Conservation (phyloP, 2,888 invertebrate species). For the Fragum whitleyi region DNA sequence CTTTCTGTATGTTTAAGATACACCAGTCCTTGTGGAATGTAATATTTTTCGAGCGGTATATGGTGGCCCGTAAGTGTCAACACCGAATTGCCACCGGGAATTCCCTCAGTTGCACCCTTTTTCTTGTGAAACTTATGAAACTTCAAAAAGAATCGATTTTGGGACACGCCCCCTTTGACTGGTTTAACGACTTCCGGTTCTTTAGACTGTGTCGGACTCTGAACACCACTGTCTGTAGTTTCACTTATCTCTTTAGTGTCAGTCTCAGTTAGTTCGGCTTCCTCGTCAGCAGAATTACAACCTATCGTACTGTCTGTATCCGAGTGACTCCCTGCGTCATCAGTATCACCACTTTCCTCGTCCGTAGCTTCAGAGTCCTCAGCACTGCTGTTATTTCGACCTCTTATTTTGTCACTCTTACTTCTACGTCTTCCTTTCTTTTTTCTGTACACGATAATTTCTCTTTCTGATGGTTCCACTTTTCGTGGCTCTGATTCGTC, state of each 20-base stretch:
- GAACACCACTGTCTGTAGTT: conserved; percentile 37
- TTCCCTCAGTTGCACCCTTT: conserved; percentile 27
- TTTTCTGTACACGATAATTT: conserved; percentile 55
- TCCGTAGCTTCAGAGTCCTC: conserved; percentile 33
- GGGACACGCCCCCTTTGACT: conserved; percentile 49
- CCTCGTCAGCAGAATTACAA: conserved; percentile 21
- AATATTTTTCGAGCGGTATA: conserved; percentile 53
- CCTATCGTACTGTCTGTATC: conserved; percentile 58
- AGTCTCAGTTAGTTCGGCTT: conserved; percentile 19
- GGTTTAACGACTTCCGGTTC: conserved; percentile 39
- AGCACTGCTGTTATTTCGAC: conserved; percentile 9
- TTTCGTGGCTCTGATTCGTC: conserved; percentile 29
- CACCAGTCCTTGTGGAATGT: conserved; percentile 54
- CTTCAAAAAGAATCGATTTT: conserved; percentile 47
- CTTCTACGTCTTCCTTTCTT: conserved; percentile 21
- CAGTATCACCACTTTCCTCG: conserved; percentile 26
- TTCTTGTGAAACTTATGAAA: conserved; percentile 42
- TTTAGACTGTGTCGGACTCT: conserved; percentile 24
- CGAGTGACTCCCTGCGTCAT: conserved; percentile 18
- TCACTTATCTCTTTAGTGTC: conserved; percentile 4
- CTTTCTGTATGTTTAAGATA: conserved; percentile 56
- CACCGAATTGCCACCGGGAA: conserved; percentile 30
- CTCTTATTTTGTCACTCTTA: not conserved
- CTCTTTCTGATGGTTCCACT: conserved; percentile 38
- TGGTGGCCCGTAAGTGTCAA: conserved; percentile 56